Evolutionary conservation across 2,113 vertebrate genomes (phyloP).

Genomic region (Spheniscus mendiculus): DNA sequence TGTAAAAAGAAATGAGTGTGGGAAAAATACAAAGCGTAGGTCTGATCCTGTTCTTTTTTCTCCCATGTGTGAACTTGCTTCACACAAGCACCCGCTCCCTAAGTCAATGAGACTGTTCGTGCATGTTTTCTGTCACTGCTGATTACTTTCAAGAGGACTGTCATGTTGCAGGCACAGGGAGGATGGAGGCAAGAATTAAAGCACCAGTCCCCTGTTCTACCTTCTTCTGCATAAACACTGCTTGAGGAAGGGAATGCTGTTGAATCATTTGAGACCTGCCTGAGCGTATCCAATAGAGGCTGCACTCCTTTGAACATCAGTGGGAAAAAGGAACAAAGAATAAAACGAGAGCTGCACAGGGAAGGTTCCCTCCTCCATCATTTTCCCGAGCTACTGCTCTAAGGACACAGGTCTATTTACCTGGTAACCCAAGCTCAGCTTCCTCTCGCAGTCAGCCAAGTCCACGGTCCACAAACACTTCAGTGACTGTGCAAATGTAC

Average conservation of each 20-base stretch:
- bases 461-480: not conserved
- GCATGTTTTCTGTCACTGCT: constrained; percentile 36
- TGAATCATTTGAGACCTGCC: not conserved
- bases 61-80: constrained; percentile 18
- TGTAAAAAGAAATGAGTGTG: not conserved
- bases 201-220: not conserved
- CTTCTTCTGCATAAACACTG: not conserved
- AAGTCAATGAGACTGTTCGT: constrained; percentile 14
- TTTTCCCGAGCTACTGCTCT: not conserved
- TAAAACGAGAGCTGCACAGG: not conserved
- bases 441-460: not conserved
- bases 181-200: not conserved
- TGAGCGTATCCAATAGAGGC: not conserved
- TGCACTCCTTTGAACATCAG: constrained; percentile 46
- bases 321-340: constrained; percentile 13
- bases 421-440: not conserved
- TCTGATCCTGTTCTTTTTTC: not conserved
- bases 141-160: constrained; percentile 20
- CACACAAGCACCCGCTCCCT: constrained; percentile 12
- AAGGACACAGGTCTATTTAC: constrained; percentile 1
- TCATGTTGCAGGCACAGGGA: not conserved
- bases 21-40: constrained; percentile 7
- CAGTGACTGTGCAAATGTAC: not conserved
- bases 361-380: constrained; percentile 35
- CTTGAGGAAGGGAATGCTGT: not conserved